Conservation (phyloP, 2,113 vertebrate genomes). For the Odobenus rosmarus region DNA sequence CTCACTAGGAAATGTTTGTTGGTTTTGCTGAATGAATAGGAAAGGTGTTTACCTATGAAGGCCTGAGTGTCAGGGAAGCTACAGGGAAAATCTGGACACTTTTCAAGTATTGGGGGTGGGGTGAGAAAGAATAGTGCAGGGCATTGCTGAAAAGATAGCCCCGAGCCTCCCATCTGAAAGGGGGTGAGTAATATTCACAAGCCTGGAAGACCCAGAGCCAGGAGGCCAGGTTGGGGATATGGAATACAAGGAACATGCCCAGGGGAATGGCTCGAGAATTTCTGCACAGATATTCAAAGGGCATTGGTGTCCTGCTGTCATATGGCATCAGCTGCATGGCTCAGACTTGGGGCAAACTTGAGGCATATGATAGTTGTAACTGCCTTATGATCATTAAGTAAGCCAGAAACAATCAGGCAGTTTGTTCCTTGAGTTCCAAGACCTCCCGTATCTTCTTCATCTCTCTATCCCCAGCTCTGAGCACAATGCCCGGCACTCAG, state of each 20-base stretch:
- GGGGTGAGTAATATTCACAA: neutral
- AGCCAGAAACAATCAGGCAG: neutral
- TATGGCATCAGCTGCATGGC: neutral
- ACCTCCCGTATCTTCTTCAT: neutral
- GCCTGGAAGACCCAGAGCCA: neutral
- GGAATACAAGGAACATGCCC: rapidly evolving
- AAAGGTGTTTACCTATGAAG: neutral
- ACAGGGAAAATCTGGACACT: neutral
- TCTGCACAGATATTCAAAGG: neutral
- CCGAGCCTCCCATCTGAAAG: neutral
- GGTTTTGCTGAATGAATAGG: neutral
- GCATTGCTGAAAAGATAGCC: neutral
- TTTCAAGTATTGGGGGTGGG: neutral
- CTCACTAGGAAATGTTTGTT: neutral
- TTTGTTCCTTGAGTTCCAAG: neutral
- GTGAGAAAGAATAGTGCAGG: neutral
- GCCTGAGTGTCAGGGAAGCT: neutral
- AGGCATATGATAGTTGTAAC: no score
- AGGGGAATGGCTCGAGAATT: neutral
- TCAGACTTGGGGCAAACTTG: rapidly evolving
- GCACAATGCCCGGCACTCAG: neutral
- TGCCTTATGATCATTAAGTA: neutral
- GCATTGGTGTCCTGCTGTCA: neutral
- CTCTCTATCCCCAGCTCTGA: neutral
- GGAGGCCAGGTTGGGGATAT: no score